These are phyloP conservation scores for Laterallus jamaicensis DNA, from an alignment of 2,113 vertebrate genomes.

Conservation along the genomic window DNA sequence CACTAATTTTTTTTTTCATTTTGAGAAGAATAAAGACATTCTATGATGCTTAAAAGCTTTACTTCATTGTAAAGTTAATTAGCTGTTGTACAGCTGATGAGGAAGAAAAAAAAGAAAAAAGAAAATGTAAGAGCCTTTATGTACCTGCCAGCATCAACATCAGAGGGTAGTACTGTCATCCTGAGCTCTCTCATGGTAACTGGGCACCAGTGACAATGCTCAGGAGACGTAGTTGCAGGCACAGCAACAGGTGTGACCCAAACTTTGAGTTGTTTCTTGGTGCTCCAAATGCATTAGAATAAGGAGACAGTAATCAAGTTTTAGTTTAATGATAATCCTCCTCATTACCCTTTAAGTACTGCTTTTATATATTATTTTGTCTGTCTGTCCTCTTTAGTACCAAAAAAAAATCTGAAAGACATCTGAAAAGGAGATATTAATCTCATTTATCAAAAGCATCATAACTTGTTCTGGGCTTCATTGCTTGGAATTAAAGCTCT, in stretches of 20 bases:
- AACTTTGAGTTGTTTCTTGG: background rate
- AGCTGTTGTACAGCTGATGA: rapidly evolving
- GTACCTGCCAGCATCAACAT: background rate
- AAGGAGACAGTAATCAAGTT: background rate
- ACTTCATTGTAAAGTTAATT: background rate
- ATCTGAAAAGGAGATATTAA: background rate
- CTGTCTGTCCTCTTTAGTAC: background rate
- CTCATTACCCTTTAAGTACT: background rate
- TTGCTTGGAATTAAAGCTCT: background rate
- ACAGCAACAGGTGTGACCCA: background rate
- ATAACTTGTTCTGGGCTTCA: background rate
- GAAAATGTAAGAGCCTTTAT: background rate
- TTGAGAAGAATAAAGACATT: background rate
- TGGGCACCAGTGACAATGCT: background rate
- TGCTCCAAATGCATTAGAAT: background rate
- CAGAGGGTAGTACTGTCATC: background rate
- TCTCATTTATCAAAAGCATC: background rate
- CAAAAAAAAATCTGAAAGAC: background rate
- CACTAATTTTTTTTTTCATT: background rate
- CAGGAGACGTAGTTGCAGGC: background rate
- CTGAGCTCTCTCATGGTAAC: background rate
- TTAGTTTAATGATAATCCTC: background rate
- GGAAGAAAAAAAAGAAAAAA: background rate
- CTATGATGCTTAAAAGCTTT: background rate
- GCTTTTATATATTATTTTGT: background rate